Percentiles rank a stretch among this genome's conserved stretches.
Evolutionary conservation across 2,797 vertebrate genomes (phyloP).

Genomic region (Perodicticus potto): DNA sequence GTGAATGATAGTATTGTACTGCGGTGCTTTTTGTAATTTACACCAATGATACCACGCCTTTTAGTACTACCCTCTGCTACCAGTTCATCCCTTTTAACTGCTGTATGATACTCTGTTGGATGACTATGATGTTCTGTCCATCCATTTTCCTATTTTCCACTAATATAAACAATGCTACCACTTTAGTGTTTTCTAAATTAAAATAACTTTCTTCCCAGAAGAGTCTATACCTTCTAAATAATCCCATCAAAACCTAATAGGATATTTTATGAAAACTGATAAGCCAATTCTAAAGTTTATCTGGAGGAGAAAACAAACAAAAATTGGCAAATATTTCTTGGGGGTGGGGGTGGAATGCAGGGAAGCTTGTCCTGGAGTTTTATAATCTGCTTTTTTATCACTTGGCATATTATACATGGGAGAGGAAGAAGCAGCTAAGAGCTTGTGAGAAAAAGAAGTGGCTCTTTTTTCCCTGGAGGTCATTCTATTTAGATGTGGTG

Average conservation of each 20-base stretch:
- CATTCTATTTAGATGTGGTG: not conserved
- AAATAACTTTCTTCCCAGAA: conserved; percentile 53
- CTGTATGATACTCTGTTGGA: conserved; percentile 46
- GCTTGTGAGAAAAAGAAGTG: not conserved
- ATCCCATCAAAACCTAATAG: not conserved
- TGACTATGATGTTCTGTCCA: not conserved
- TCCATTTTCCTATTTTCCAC: conserved; percentile 38
- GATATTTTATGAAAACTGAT: conserved; percentile 38
- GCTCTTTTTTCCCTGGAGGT: not conserved
- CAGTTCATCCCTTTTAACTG: conserved; percentile 53
- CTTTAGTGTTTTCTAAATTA: conserved; percentile 53
- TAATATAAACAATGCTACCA: not conserved
- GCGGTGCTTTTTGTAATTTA: not conserved
- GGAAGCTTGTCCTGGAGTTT: not conserved
- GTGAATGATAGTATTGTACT: not conserved
- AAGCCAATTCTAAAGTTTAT: conserved; percentile 51
- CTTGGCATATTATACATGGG: not conserved
- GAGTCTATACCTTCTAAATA: conserved; percentile 67
- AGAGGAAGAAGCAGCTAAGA: not conserved
- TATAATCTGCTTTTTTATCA: conserved; percentile 2
- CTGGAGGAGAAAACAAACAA: conserved; percentile 55
- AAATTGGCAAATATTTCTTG: conserved; percentile 48
- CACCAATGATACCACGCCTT: not conserved
- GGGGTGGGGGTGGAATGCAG: not conserved
- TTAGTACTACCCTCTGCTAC: not conserved